Evolutionary conservation across 2,797 vertebrate species (phyloP).

Genomic region (Pseudomugil gertrudae): DNA sequence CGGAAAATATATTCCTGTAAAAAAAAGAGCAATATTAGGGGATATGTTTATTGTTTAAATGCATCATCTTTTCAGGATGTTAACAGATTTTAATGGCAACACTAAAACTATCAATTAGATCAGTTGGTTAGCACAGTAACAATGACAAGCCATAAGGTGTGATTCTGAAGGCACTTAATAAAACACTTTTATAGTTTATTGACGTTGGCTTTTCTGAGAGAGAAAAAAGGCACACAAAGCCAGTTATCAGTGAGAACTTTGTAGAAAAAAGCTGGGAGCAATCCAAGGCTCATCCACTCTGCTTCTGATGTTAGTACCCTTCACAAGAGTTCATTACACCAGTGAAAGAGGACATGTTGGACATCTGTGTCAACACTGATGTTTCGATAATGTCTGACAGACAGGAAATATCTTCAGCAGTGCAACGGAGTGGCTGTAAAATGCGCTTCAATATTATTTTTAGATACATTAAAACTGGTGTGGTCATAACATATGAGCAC

Average conservation of each 20-base stretch:
- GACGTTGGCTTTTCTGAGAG: conserved; percentile 48
- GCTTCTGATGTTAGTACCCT: conserved; percentile 70
- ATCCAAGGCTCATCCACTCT: conserved; percentile 67
- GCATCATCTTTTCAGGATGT: conserved; percentile 13
- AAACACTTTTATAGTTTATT: conserved; percentile 17
- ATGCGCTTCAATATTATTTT: conserved; percentile 12
- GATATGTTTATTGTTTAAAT: conserved; percentile 7
- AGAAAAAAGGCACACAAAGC: conserved; percentile 57
- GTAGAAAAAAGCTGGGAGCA: conserved; percentile 60
- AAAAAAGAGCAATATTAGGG: conserved; percentile 14
- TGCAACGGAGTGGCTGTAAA: conserved; percentile 25
- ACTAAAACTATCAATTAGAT: conserved; percentile 25
- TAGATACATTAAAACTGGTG: background rate
- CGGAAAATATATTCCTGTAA: conserved; percentile 97
- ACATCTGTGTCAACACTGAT: conserved; percentile 72
- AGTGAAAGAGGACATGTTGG: conserved; percentile 61
- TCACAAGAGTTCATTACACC: conserved; percentile 62
- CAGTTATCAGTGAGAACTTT: conserved; percentile 57
- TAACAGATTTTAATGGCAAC: background rate
- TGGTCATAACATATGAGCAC: background rate
- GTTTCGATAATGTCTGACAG: conserved; percentile 46
- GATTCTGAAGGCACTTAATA: conserved; percentile 33
- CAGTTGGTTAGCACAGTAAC: conserved; percentile 20
- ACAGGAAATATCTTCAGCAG: conserved; percentile 45
- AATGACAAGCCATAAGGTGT: conserved; percentile 20